Conservation (phyloP, 2,113 vertebrate species). For the Chrysochloris asiatica region DNA sequence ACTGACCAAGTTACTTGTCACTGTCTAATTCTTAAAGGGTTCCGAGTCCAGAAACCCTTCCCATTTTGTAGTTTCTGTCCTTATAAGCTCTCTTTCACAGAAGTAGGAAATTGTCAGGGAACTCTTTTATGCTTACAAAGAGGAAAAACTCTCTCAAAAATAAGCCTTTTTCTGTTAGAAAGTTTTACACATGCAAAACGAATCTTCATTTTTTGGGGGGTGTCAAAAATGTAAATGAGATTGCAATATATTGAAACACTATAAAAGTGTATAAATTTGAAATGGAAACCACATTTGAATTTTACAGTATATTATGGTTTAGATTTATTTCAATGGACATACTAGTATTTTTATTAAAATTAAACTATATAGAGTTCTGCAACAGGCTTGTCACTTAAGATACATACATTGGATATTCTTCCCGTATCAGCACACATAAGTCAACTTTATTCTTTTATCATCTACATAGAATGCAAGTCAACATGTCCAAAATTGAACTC, state of each 20-base stretch:
- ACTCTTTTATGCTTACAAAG: constrained; percentile 31
- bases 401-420: background rate
- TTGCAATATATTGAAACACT: constrained; percentile 39
- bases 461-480: background rate
- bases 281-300: constrained; percentile 37
- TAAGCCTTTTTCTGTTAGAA: constrained; percentile 41
- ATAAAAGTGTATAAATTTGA: constrained; percentile 46
- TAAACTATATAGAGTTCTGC: constrained; percentile 15
- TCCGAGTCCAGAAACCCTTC: constrained; percentile 3
- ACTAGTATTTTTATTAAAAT: constrained; percentile 54
- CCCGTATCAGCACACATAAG: background rate
- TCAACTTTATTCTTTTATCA: background rate
- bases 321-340: constrained; percentile 48
- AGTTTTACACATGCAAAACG: constrained; percentile 21
- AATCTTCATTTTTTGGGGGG: background rate
- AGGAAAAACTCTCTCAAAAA: constrained; percentile 30
- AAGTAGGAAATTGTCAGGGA: background rate
- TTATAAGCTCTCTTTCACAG: constrained; percentile 46
- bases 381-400: constrained; percentile 39
- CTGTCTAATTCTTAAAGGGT: constrained; percentile 16
- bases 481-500: background rate
- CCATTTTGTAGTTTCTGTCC: constrained; percentile 25
- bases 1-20: constrained; percentile 5
- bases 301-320: constrained; percentile 21
- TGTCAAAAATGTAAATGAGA: constrained; percentile 47